A percentile compares a stretch with the other conserved stretches of the same genome.
These are phyloP conservation scores for Drosophila cracens DNA, from an alignment of 2,888 invertebrate genomes.

Conservation along the genomic window DNA sequence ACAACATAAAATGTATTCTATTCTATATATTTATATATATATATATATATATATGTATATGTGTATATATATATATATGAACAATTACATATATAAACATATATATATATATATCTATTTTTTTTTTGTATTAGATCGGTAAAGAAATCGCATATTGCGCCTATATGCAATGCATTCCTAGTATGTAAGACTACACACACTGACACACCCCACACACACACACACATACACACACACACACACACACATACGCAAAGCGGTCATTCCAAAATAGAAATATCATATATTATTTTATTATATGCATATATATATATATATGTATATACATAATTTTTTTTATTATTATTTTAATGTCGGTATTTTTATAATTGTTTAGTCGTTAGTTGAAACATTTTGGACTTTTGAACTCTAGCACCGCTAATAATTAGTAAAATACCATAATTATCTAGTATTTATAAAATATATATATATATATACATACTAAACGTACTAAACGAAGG, in stretches of 20 bases:
- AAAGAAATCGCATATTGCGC: slow-evolving; percentile 29
- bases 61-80: slow-evolving; percentile 18
- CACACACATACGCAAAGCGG: slow-evolving; percentile 48
- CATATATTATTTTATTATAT: slow-evolving; percentile 11
- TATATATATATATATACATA: slow-evolving; percentile 10
- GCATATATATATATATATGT: slow-evolving; percentile 14
- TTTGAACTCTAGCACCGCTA: slow-evolving; percentile 40
- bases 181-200: slow-evolving; percentile 47
- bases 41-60: slow-evolving; percentile 21
- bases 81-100: slow-evolving; percentile 14
- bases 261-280: slow-evolving; percentile 60
- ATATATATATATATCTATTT: slow-evolving; percentile 31
- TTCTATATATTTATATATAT: slow-evolving; percentile 33
- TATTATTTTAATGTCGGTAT: slow-evolving; percentile 14
- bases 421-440: slow-evolving; percentile 20
- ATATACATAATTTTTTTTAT: slow-evolving; percentile 12
- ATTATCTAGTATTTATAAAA: slow-evolving; percentile 47
- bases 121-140: slow-evolving; percentile 51
- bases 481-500: slow-evolving; percentile 15
- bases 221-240: slow-evolving; percentile 1
- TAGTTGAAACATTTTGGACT: slow-evolving; percentile 50
- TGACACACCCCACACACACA: slow-evolving; percentile 27
- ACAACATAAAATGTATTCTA: slow-evolving; percentile 67
- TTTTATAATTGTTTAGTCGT: slow-evolving; percentile 28
- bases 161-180: slow-evolving; percentile 66